Percentiles rank a stretch among this genome's conserved stretches.
These are phyloP conservation scores for Eupithecia abbreviata DNA, from an alignment of 2,888 invertebrate species.

Conservation along the genomic window DNA sequence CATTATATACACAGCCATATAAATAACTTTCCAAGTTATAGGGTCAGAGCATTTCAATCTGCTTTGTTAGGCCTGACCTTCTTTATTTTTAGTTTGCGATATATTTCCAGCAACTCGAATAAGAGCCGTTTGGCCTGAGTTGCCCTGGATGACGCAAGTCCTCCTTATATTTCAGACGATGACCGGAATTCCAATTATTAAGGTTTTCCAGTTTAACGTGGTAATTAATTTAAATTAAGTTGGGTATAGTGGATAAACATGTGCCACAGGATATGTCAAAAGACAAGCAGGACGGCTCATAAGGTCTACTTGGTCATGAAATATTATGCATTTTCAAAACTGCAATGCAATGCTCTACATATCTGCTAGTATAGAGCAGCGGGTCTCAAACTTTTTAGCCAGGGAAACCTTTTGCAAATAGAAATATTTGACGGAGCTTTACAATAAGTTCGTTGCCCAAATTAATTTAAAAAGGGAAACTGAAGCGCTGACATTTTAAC, in stretches of 20 bases:
- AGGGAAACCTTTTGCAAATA: too few species aligned
- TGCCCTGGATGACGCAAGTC: slow-evolving; percentile 59
- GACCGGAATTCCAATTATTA: slow-evolving; percentile 37
- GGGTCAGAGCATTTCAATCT: slow-evolving; percentile 6
- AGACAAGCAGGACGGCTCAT: neutral
- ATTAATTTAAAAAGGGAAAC: too few species aligned
- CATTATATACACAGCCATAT: neutral
- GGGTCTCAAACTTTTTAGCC: too few species aligned
- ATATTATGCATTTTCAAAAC: neutral
- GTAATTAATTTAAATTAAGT: slow-evolving; percentile 15
- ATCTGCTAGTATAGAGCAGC: neutral
- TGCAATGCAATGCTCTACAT: neutral
- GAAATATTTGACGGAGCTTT: too few species aligned
- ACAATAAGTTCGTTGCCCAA: too few species aligned
- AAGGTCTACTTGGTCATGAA: neutral
- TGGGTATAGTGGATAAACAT: slow-evolving; percentile 3
- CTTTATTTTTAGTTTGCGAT: slow-evolving; percentile 18
- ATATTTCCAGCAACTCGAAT: slow-evolving; percentile 25
- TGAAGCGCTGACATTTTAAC: too few species aligned
- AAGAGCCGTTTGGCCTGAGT: slow-evolving; percentile 36
- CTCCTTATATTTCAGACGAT: slow-evolving; percentile 47
- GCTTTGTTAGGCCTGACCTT: slow-evolving; percentile 14
- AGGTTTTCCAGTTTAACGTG: slow-evolving; percentile 16
- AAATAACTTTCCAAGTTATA: neutral
- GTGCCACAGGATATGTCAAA: neutral